A percentile compares a stretch with the other conserved stretches of the same genome.
Conservation (phyloP, 2,888 invertebrate genomes). For the Eubasilissa splendida region DNA sequence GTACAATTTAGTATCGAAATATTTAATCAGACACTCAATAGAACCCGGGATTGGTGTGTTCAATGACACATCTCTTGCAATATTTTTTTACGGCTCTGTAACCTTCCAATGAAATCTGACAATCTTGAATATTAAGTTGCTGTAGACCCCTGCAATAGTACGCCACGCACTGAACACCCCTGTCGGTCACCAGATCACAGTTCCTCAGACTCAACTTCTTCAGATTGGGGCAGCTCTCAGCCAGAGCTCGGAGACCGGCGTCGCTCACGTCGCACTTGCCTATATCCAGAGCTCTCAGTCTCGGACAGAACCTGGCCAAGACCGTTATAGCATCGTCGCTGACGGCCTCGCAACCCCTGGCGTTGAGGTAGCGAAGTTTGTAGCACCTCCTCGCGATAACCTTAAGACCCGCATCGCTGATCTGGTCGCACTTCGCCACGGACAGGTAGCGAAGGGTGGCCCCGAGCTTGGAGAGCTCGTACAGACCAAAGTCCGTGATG, state of each 20-base stretch:
- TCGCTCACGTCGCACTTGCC: constrained; percentile 96
- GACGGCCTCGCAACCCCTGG: constrained; percentile 92
- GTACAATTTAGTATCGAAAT: too few species aligned
- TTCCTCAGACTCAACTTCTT: constrained; percentile 92
- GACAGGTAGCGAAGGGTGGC: constrained; percentile 93
- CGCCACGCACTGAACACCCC: constrained; percentile 89
- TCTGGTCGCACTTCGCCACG: constrained; percentile 94
- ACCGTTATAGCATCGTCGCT: constrained; percentile 94
- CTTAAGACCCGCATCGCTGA: constrained; percentile 91
- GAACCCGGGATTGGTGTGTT: constrained; percentile 96
- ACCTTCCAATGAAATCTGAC: constrained; percentile 90
- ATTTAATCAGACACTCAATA: constrained; percentile 70
- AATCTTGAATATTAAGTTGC: constrained; percentile 94
- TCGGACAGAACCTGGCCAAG: constrained; percentile 87
- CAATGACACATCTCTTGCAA: constrained; percentile 93
- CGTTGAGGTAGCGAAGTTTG: constrained; percentile 91
- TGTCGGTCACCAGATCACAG: constrained; percentile 92
- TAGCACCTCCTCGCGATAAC: constrained; percentile 91
- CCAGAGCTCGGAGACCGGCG: constrained; percentile 87
- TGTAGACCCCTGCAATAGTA: constrained; percentile 92
- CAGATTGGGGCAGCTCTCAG: constrained; percentile 91
- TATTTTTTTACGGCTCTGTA: constrained; percentile 94
- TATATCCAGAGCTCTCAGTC: constrained; percentile 89
- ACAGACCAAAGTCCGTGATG: constrained; percentile 92
- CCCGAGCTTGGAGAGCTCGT: constrained; percentile 90